Evolutionary conservation across 2,797 vertebrate genomes (phyloP), one percentile per base, ranked within the genome.

Genomic region (Ceyx erithaca): DNA sequence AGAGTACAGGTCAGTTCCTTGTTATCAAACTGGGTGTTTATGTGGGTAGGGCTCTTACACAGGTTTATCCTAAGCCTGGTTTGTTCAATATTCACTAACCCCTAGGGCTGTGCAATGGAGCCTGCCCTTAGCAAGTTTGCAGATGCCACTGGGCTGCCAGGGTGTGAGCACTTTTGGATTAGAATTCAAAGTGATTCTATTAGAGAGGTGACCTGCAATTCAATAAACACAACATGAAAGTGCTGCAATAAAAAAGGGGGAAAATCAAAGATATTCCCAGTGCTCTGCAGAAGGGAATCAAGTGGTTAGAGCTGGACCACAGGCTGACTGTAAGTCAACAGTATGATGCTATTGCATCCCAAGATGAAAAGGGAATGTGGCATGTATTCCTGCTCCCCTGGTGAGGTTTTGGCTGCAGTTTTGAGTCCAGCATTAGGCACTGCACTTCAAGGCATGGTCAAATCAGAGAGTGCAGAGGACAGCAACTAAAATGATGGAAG

Each of bases 401-500:
- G 58, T 72, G 79, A 76, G 66, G 33, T 55, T 94, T 83, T 78
- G 77, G 51, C 43, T 89, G 59, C 14, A 35, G 22, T 75, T 92
- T 12, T 28, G 28, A 69, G 28, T 16, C 52, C 40, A 46, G 59
- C 25, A 57, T 75, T 40, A 64, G 46, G 45, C 76, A 67, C 13
- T 0, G 14, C 33, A 8, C 51, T 87, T 85, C 30, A 86, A 55
- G 69, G 64, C 4, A 12, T 41, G 54, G 81, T 92, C 46, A 66
- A 71, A 81, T 71, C 82, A 15, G 84, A 93, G 51, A 93, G 69
- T 61, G 71, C 73, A 77, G 82, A 93, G 77, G 67, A 89, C 58
- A 93, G 80, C 67, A 91, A 82, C n/a, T 20, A 85, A 95, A 89
- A 97, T 81, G 95, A 93, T 91, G 96, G 82, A 77, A 96, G 95